These are phyloP conservation scores for Nomada ruficornis DNA, from an alignment of 2,888 invertebrate species.

Conservation along the genomic window DNA sequence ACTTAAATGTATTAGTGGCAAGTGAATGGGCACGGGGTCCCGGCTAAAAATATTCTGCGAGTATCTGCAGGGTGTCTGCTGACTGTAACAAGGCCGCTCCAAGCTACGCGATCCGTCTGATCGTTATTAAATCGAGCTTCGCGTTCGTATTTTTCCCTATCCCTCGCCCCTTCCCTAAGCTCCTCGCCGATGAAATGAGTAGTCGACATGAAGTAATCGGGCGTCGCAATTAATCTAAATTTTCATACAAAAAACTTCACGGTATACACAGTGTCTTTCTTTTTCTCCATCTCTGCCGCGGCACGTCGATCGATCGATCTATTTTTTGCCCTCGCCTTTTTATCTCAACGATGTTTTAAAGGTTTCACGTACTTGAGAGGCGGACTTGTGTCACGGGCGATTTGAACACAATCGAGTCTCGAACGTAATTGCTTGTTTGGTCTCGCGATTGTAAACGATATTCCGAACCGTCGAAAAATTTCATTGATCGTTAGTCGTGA, in stretches of 20 bases:
- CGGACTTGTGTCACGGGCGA: slow-evolving; percentile 53
- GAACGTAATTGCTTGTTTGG: slow-evolving; percentile 57
- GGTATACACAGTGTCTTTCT: slow-evolving; percentile 11
- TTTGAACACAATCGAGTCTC: slow-evolving; percentile 68
- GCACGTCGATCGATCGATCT: slow-evolving; percentile 5
- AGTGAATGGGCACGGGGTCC: slow-evolving; percentile 27
- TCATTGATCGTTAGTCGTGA: slow-evolving; percentile 37
- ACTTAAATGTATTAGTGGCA: slow-evolving; percentile 44
- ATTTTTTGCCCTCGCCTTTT: not conserved
- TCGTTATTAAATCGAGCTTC: slow-evolving; percentile 20
- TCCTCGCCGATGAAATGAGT: not conserved
- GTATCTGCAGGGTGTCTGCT: slow-evolving; percentile 27
- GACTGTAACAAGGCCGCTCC: slow-evolving; percentile 55
- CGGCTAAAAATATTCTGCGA: slow-evolving; percentile 38
- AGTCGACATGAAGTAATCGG: slow-evolving; percentile 36
- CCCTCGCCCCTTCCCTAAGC: too few species aligned
- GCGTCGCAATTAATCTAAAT: slow-evolving; percentile 29
- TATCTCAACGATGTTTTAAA: slow-evolving; percentile 13
- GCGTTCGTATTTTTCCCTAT: not conserved
- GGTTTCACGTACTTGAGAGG: slow-evolving; percentile 33
- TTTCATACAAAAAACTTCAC: slow-evolving; percentile 31
- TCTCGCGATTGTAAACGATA: slow-evolving; percentile 27
- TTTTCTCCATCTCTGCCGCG: not conserved
- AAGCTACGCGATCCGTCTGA: slow-evolving; percentile 38
- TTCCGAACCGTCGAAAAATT: slow-evolving; percentile 38